These are phyloP conservation scores for Lochmaea crataegi DNA, from an alignment of 2,888 invertebrate species.

Conservation along the genomic window DNA sequence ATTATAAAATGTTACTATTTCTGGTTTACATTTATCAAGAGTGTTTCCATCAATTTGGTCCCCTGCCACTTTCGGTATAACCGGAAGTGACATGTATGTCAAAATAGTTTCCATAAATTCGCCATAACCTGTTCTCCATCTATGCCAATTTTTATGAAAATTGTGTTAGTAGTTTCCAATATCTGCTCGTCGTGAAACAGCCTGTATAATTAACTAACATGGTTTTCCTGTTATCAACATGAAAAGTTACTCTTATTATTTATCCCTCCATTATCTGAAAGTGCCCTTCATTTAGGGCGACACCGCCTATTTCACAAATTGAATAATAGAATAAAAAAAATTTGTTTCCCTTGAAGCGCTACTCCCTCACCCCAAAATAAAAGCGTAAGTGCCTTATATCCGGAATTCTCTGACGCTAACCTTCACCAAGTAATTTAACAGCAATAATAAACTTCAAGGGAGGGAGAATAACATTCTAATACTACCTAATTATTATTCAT, in stretches of 20 bases:
- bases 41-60: too few relatives aligned
- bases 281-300: neutral
- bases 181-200: too few relatives aligned
- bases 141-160: too few relatives aligned
- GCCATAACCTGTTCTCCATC: too few relatives aligned
- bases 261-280: neutral
- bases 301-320: neutral
- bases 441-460: slow-evolving; percentile 21
- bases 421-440: slow-evolving; percentile 35
- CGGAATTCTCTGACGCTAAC: neutral
- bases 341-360: neutral
- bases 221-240: neutral
- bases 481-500: slow-evolving; percentile 40
- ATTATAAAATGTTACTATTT: too few relatives aligned
- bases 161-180: too few relatives aligned
- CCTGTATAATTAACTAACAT: too few relatives aligned
- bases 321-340: neutral
- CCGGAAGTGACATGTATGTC: too few relatives aligned
- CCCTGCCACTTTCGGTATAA: too few relatives aligned
- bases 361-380: neutral
- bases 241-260: neutral
- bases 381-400: slow-evolving; percentile 7
- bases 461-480: slow-evolving; percentile 29
- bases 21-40: too few relatives aligned
- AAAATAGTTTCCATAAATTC: too few relatives aligned